A percentile compares a stretch with the other conserved stretches of the same genome.
Conservation (phyloP, 2,888 invertebrate genomes). For the Xestia c-nigrum region DNA sequence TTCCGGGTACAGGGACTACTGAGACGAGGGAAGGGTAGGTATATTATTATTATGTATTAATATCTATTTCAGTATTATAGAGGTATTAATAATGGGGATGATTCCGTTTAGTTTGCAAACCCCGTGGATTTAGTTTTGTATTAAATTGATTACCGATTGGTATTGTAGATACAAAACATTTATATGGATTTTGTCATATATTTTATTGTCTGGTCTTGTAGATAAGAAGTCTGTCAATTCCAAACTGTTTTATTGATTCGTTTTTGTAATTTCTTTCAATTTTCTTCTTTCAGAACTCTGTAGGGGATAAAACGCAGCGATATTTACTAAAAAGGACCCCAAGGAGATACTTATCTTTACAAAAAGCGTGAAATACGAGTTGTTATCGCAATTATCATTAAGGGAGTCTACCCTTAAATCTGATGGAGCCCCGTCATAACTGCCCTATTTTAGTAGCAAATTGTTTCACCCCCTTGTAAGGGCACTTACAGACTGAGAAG, state of each 20-base stretch:
- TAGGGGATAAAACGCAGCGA: constrained; percentile 22
- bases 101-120: neutral
- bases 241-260: neutral
- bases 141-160: neutral
- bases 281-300: constrained; percentile 1
- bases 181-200: no score
- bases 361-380: constrained; percentile 59
- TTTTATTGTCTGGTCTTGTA: neutral
- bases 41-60: constrained; percentile 12
- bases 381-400: constrained; percentile 64
- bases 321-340: constrained; percentile 46
- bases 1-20: constrained; percentile 20
- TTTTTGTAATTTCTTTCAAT: constrained; percentile 4
- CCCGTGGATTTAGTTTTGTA: neutral
- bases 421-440: constrained; percentile 51
- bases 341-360: constrained; percentile 46
- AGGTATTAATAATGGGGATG: neutral
- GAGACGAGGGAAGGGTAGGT: neutral
- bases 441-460: constrained; percentile 54
- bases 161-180: neutral
- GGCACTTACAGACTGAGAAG: constrained; percentile 15
- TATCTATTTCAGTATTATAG: constrained; percentile 11
- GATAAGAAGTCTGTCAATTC: neutral
- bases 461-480: constrained; percentile 49
- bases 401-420: constrained; percentile 60